Evolutionary conservation across 2,797 vertebrate genomes (phyloP), one percentile per base, ranked within the genome.

Genomic region (Etheostoma perlongum): DNA sequence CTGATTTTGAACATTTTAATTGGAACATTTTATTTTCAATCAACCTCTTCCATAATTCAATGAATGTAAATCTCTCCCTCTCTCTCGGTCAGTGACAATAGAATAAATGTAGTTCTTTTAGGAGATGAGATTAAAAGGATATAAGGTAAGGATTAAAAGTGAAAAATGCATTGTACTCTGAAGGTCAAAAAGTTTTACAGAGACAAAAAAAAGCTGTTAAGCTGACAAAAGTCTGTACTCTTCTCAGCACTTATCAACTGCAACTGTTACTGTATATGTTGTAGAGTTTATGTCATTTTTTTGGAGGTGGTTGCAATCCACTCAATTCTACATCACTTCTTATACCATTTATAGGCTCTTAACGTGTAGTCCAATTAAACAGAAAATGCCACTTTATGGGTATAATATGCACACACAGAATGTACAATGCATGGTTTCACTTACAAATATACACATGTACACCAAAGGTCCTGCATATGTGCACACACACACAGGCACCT

Each of bases 341-440:
- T 21, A 49, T 58, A 52, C 46, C 55, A 61, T 84, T 68, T 71
- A 79, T 58, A 57, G 60, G 58, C 61, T 40, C 36, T 40, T 40
- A 40, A 40, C 11, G 33, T 40, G 14, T 70, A 78, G 64, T 74
- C 63, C 70, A 83, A 76, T 68, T 70, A 79, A 77, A 69, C 23
- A 48, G 21, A 44, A 13, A 67, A 65, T 46, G 19, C n/a, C 0
- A n/a, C 57, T 69, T 72, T 66, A 72, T 66, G 7, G 44, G n/a
- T 72, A 82, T 74, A 53, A 60, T 66, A 44, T 59, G 55, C 54
- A 81, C 67, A 77, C 21, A 73, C 44, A 63, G 18, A 44, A 76
- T 57, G 18, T 46, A 73, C 42, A 57, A 63, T 60, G 33, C 62
- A 78, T 25, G 46, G 52, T 6, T 67, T 16, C 51, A 68, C 33